These are phyloP conservation scores for Crotalus tigris DNA, from an alignment of 2,113 vertebrate genomes.

Conservation along the genomic window DNA sequence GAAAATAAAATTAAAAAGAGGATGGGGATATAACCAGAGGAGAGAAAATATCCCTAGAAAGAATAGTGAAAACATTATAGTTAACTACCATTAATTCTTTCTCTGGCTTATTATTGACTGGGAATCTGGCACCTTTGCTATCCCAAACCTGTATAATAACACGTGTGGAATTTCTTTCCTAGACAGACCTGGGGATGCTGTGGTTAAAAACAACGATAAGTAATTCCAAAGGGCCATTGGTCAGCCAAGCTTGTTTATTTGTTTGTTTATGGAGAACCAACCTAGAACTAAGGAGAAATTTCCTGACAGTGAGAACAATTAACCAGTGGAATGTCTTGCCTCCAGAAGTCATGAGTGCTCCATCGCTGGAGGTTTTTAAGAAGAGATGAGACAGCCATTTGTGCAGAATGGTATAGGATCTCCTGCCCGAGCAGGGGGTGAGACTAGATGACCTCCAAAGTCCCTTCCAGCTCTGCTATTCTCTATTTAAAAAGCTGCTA, in stretches of 20 bases:
- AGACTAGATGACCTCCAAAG: no score
- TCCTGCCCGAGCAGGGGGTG: no score
- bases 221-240: not conserved
- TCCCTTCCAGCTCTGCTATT: no score
- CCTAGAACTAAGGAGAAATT: no score
- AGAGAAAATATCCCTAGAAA: not conserved
- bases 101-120: not conserved
- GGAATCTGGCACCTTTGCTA: not conserved
- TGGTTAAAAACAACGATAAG: not conserved
- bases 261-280: no score
- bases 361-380: no score
- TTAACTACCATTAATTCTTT: not conserved
- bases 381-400: no score
- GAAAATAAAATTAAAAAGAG: accelerated
- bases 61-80: not conserved
- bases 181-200: not conserved
- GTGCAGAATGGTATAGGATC: no score
- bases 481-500: not conserved
- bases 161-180: not conserved
- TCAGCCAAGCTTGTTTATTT: not conserved
- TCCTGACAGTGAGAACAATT: no score
- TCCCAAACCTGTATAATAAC: not conserved
- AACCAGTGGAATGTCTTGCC: no score
- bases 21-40: not conserved
- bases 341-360: no score